These are phyloP conservation scores for Poeciliopsis paucimaculata DNA, from an alignment of 2,797 vertebrate genomes.

Conservation along the genomic window DNA sequence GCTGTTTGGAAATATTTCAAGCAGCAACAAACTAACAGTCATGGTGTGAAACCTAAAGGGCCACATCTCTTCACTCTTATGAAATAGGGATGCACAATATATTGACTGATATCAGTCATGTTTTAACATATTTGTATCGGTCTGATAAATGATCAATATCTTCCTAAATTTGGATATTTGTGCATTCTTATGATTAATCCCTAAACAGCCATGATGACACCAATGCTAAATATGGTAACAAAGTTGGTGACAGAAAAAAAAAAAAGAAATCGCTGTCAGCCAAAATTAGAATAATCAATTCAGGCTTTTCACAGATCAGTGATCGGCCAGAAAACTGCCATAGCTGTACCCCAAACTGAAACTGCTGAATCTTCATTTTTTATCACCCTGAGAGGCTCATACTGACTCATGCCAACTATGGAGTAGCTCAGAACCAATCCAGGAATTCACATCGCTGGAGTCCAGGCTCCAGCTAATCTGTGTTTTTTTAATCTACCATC, in stretches of 20 bases:
- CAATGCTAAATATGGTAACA: no score
- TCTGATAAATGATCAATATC: no score
- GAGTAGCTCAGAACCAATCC: background rate
- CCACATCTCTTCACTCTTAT: background rate
- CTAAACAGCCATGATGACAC: no score
- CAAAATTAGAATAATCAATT: no score
- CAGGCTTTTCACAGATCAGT: no score
- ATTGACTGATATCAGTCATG: no score
- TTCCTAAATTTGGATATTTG: no score
- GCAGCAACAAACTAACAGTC: background rate
- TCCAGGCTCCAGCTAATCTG: background rate
- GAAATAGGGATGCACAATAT: background rate
- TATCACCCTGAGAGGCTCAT: background rate
- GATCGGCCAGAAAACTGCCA: no score
- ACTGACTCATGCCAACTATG: background rate
- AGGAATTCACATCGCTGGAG: background rate
- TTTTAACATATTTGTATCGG: no score
- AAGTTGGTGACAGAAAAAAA: no score
- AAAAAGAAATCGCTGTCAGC: no score
- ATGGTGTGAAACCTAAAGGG: background rate
- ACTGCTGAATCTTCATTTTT: background rate
- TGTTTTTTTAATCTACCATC: background rate
- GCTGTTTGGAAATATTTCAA: background rate
- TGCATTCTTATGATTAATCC: no score
- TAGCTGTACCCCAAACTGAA: background rate